A percentile compares a stretch with the other conserved stretches of the same genome.
These are phyloP conservation scores for Xenentodon cancila DNA, from an alignment of 2,797 vertebrate genomes.

Conservation along the genomic window DNA sequence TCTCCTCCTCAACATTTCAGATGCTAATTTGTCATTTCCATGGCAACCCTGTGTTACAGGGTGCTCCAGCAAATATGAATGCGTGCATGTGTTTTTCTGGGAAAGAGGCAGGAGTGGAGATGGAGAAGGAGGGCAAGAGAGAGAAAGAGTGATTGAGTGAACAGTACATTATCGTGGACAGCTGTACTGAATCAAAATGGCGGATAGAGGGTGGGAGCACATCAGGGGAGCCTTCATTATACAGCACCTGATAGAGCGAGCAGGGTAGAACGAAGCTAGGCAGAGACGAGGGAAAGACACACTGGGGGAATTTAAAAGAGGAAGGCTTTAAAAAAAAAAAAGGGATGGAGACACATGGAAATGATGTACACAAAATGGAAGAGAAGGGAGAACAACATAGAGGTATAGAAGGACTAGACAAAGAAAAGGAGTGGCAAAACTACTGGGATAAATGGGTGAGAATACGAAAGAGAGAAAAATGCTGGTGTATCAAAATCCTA, in stretches of 20 bases:
- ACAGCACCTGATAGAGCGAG: slow-evolving; percentile 77
- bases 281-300: slow-evolving; percentile 32
- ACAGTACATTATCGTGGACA: slow-evolving; percentile 83
- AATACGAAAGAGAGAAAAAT: slow-evolving; percentile 61
- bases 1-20: slow-evolving; percentile 55
- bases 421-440: slow-evolving; percentile 60
- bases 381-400: slow-evolving; percentile 30
- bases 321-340: slow-evolving; percentile 15
- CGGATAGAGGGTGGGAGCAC: slow-evolving; percentile 77
- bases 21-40: slow-evolving; percentile 70
- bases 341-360: slow-evolving; percentile 34
- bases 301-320: slow-evolving; percentile 35
- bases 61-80: slow-evolving; percentile 53
- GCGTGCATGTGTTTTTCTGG: slow-evolving; percentile 49
- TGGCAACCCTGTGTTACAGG: slow-evolving; percentile 63
- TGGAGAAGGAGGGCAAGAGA: slow-evolving; percentile 59
- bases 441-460: slow-evolving; percentile 42
- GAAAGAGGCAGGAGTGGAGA: slow-evolving; percentile 52
- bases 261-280: slow-evolving; percentile 48
- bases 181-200: slow-evolving; percentile 87
- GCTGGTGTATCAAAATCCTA: slow-evolving; percentile 79
- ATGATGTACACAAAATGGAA: slow-evolving; percentile 54
- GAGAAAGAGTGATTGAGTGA: slow-evolving; percentile 79
- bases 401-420: slow-evolving; percentile 41
- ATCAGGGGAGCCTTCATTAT: slow-evolving; percentile 77